These are phyloP conservation scores for Myotis daubentonii DNA, from an alignment of 2,797 vertebrate species.

Conservation along the genomic window DNA sequence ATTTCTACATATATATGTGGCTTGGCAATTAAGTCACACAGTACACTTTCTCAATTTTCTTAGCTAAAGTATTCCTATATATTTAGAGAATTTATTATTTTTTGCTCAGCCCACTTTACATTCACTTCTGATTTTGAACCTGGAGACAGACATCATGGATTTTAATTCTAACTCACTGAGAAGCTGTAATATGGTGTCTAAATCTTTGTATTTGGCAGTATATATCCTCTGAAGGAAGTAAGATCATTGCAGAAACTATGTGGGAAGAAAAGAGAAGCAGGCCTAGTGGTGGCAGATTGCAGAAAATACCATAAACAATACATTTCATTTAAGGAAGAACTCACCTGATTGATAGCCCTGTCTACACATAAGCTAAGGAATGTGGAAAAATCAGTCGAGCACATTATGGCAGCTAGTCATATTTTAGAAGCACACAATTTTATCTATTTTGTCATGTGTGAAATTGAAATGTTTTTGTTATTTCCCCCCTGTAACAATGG, in stretches of 20 bases:
- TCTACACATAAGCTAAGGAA: not conserved
- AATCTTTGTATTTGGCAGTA: constrained; percentile 19
- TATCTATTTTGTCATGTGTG: not conserved
- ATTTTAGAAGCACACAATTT: constrained; percentile 43
- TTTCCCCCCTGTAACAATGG: not conserved
- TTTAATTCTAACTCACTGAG: not conserved
- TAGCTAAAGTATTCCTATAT: not conserved
- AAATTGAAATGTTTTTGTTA: constrained; percentile 30
- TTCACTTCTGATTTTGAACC: constrained; percentile 9
- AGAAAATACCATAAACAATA: constrained; percentile 30
- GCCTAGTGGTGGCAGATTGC: not conserved
- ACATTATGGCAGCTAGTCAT: not conserved
- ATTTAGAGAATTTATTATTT: constrained; percentile 16
- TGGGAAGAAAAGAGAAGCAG: not conserved
- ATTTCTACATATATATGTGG: not conserved
- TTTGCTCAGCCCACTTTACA: not conserved
- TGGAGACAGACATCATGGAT: not conserved
- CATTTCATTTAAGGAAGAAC: not conserved
- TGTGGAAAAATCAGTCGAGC: not conserved
- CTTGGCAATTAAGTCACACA: not conserved
- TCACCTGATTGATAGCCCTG: not conserved
- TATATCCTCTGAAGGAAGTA: not conserved
- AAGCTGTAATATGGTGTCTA: not conserved
- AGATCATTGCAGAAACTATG: not conserved
- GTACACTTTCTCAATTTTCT: constrained; percentile 19